A percentile compares a stretch with the other conserved stretches of the same genome.
Conservation (phyloP, 2,888 invertebrate genomes). For the Platypus cylindrus region DNA sequence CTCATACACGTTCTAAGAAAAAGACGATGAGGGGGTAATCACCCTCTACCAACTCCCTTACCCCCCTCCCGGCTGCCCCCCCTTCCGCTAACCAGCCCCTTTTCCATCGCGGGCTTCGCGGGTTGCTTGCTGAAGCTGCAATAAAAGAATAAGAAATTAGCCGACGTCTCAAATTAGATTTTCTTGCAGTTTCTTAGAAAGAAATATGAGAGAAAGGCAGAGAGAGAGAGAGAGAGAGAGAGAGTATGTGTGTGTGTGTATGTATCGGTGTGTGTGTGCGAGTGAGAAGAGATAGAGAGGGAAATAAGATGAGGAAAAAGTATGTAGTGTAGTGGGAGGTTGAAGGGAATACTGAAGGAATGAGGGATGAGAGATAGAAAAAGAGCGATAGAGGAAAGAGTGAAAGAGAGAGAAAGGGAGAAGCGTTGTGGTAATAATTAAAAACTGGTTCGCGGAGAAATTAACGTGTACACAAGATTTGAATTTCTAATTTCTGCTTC, state of each 20-base stretch:
- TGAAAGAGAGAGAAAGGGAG: constrained; percentile 7
- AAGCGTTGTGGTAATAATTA: constrained; percentile 17
- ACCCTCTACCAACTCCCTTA: constrained; percentile 9
- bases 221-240: too few species aligned
- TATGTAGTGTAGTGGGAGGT: too few species aligned
- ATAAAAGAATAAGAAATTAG: constrained; percentile 24
- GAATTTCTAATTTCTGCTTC: constrained; percentile 11
- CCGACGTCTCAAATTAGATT: constrained; percentile 23
- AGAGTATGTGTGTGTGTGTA: too few species aligned
- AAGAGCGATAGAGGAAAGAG: too few species aligned
- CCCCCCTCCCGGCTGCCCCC: constrained; percentile 11
- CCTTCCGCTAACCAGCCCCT: constrained; percentile 9
- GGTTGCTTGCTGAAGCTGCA: constrained; percentile 16
- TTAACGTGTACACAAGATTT: constrained; percentile 17
- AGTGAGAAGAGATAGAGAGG: too few species aligned
- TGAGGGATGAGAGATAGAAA: too few species aligned
- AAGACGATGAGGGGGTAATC: constrained; percentile 3
- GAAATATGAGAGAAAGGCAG: constrained; percentile 17
- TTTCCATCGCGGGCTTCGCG: constrained; percentile 4
- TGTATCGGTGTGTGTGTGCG: too few species aligned
- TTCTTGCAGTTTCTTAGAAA: constrained; percentile 18
- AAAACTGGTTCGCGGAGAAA: constrained; percentile 14
- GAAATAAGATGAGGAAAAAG: too few species aligned
- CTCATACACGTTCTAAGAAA: constrained; percentile 6
- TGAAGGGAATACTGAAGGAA: too few species aligned